Evolutionary conservation across 2,888 invertebrate species (phyloP).

Genomic region (Thereva nobilitata): DNA sequence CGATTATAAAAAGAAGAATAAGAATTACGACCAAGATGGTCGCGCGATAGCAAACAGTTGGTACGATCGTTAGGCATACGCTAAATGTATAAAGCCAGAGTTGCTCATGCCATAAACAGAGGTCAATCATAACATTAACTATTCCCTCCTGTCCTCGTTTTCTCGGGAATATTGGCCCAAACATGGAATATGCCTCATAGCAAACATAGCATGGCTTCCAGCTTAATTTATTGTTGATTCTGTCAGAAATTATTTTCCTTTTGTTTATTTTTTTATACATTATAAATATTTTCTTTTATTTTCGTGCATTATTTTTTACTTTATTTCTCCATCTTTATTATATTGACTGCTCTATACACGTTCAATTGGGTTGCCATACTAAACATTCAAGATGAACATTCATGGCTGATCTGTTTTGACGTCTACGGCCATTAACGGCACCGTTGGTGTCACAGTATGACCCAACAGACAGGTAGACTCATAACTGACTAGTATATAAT

Average conservation of each 20-base stretch:
- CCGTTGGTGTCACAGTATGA: background rate
- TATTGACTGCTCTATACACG: no score
- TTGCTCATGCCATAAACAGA: slow-evolving; percentile 33
- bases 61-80: slow-evolving; percentile 4
- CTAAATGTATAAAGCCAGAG: slow-evolving; percentile 20
- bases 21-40: slow-evolving; percentile 14
- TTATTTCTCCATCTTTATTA: no score
- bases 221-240: slow-evolving; percentile 28
- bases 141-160: slow-evolving; percentile 11
- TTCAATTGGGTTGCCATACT: no score
- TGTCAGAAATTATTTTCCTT: slow-evolving; percentile 33
- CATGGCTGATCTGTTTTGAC: slow-evolving; percentile 24
- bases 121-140: slow-evolving; percentile 34
- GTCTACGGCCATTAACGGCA: slow-evolving; percentile 28
- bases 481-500: no score
- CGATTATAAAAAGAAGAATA: slow-evolving; percentile 20
- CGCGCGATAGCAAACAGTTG: slow-evolving; percentile 1
- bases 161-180: background rate
- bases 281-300: no score
- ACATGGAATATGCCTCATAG: background rate
- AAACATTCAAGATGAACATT: background rate
- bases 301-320: no score
- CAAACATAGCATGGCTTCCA: slow-evolving; percentile 7
- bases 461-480: no score
- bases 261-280: slow-evolving; percentile 2